Percentiles rank a stretch among this genome's conserved stretches.
These are phyloP conservation scores for Hyppa rectilinea DNA, from an alignment of 2,888 invertebrate genomes.

Conservation along the genomic window DNA sequence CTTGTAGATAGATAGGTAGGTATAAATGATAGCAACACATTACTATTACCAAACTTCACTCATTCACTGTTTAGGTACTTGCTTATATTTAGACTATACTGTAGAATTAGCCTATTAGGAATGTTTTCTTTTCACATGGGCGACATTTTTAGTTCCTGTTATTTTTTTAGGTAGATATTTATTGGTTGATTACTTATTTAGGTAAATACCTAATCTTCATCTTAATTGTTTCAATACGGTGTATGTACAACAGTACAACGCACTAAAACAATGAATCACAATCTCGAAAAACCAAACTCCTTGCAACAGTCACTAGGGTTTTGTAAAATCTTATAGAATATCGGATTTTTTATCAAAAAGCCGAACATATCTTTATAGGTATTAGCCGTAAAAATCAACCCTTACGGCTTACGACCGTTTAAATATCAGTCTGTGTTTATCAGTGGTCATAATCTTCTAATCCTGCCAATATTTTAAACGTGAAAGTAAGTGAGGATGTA, in stretches of 20 bases:
- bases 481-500: too few species aligned
- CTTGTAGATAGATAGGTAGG: neutral
- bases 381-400: neutral
- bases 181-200: neutral
- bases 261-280: neutral
- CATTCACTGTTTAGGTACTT: neutral
- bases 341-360: neutral
- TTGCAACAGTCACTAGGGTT: too few species aligned
- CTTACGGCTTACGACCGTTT: too few species aligned
- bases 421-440: neutral
- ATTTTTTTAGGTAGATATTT: neutral
- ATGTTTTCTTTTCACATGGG: neutral
- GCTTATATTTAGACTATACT: neutral
- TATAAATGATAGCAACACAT: neutral
- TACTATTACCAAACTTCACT: neutral
- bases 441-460: neutral
- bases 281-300: neutral
- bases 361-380: too few species aligned
- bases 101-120: neutral
- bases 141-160: neutral
- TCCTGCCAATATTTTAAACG: too few species aligned
- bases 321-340: neutral
- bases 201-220: too few species aligned
- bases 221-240: too few species aligned
- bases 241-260: too few species aligned